phyloP scores from a whole-genome alignment of 2,888 invertebrate species.

The Tiphia femorata region DNA sequence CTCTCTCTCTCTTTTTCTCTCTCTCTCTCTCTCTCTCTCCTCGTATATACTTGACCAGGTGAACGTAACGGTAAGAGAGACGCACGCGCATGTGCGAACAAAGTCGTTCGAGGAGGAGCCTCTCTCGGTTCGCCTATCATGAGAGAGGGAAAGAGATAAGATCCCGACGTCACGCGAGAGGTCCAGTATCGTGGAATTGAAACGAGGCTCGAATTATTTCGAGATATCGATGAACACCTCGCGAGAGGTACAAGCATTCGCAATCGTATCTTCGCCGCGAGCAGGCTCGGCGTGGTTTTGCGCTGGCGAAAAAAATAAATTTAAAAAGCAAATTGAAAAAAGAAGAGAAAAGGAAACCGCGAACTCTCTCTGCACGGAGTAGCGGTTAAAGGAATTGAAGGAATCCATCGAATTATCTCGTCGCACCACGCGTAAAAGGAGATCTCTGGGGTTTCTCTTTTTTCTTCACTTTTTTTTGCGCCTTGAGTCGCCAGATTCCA shows the following conservation, averaged over 20 bases:
- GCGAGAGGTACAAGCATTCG: background rate
- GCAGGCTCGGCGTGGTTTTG: background rate
- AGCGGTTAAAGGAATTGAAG: background rate
- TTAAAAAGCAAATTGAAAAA: background rate
- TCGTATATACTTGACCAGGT: background rate
- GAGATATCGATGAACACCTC: background rate
- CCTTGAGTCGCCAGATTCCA: too few species aligned
- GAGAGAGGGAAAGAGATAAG: too few species aligned
- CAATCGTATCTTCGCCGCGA: background rate
- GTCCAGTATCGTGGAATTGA: too few species aligned
- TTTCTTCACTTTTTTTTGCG: too few species aligned
- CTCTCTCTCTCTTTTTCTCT: constrained; percentile 14
- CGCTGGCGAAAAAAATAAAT: too few species aligned
- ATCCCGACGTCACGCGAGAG: too few species aligned
- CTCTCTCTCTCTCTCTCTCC: constrained; percentile 11
- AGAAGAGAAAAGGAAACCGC: background rate
- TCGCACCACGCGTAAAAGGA: background rate
- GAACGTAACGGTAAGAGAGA: constrained; percentile 1
- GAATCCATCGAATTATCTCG: background rate
- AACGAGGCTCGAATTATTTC: background rate
- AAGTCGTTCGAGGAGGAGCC: too few species aligned
- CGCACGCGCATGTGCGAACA: too few species aligned
- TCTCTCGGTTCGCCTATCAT: too few species aligned
- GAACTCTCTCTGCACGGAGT: background rate
- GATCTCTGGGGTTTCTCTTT: too few species aligned